Evolutionary conservation across 2,113 vertebrate genomes (phyloP).

Genomic region (Tapirus terrestris): DNA sequence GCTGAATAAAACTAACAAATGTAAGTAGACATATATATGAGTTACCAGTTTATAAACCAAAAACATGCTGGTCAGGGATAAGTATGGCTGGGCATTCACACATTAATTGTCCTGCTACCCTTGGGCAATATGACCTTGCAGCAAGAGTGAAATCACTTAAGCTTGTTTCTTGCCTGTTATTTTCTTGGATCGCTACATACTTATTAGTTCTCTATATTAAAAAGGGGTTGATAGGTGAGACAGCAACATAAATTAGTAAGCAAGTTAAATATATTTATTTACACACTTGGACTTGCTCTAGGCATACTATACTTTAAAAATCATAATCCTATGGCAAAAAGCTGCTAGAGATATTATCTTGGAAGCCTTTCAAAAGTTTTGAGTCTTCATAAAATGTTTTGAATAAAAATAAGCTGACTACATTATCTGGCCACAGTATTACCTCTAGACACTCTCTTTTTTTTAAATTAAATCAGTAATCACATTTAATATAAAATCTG

Average conservation of each 20-base stretch:
- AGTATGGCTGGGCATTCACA: background rate
- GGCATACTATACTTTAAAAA: background rate
- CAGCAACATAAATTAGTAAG: background rate
- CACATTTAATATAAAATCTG: slow-evolving; percentile 37
- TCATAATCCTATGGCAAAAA: background rate
- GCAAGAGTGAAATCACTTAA: background rate
- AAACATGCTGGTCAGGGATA: background rate
- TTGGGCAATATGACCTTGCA: background rate
- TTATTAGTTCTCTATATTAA: background rate
- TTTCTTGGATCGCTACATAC: background rate
- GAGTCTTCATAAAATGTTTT: background rate
- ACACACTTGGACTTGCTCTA: background rate
- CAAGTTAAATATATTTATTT: slow-evolving; percentile 26
- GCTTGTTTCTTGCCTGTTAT: background rate
- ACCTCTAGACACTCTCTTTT: background rate
- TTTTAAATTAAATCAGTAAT: slow-evolving; percentile 24
- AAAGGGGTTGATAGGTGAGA: background rate
- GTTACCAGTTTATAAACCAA: background rate
- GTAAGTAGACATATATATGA: background rate
- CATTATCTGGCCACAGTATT: background rate
- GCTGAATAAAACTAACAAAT: background rate
- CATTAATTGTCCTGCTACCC: background rate
- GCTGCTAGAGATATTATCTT: slow-evolving; percentile 1
- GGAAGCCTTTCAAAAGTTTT: background rate
- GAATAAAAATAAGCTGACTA: slow-evolving; percentile 57